phyloP scores from a whole-genome alignment of 2,888 invertebrate genomes.

The Galerucella nymphaeae region DNA sequence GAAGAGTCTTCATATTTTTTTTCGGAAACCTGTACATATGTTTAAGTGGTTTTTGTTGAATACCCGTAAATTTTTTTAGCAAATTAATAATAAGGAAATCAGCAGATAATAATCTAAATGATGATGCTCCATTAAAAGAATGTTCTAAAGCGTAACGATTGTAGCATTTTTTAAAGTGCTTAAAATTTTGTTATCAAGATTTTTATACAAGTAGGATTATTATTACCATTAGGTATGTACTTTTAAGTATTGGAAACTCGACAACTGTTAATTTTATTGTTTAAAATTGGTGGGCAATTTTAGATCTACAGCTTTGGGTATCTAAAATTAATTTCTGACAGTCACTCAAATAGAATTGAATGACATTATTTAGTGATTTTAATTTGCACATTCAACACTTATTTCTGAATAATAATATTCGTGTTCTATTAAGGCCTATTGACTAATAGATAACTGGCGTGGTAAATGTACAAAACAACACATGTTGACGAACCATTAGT shows the following conservation, averaged over 20 bases:
- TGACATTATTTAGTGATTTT: too few relatives aligned
- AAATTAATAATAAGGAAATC: neutral
- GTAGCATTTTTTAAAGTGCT: too few relatives aligned
- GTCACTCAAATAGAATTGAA: too few relatives aligned
- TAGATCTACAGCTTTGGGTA: too few relatives aligned
- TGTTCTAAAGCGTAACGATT: neutral
- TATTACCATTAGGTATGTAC: neutral
- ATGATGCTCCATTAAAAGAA: slow-evolving; percentile 6
- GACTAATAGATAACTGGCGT: neutral
- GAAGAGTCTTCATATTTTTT: neutral
- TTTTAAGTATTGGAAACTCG: neutral
- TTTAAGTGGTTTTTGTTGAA: neutral
- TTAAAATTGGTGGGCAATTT: too few relatives aligned
- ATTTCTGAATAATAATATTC: neutral
- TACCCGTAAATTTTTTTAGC: neutral
- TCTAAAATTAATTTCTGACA: too few relatives aligned
- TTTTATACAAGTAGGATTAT: neutral
- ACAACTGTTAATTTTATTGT: too few relatives aligned
- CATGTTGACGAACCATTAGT: slow-evolving; percentile 18
- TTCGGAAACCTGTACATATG: neutral
- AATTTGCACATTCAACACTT: neutral
- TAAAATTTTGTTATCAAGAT: neutral
- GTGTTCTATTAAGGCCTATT: neutral
- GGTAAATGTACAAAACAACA: slow-evolving; percentile 8
- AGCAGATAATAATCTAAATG: neutral